phyloP scores from a whole-genome alignment of 2,888 invertebrate species.

The Strigamia transsilvanica region DNA sequence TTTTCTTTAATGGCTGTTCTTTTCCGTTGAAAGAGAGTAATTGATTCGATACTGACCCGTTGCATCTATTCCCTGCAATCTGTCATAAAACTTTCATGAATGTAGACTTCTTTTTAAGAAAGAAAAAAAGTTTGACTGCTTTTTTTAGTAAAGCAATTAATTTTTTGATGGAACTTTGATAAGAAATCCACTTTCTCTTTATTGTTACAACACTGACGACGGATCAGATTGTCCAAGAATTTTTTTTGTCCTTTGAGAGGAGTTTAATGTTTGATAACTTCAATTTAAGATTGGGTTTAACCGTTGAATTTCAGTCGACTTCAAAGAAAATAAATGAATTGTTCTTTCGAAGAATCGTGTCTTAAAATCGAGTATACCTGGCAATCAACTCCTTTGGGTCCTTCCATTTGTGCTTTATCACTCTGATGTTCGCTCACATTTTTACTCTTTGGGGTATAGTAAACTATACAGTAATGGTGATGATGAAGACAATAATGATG shows the following conservation, averaged over 20 bases:
- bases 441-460: constrained; percentile 12
- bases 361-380: background rate
- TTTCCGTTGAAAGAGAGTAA: constrained; percentile 14
- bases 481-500: constrained; percentile 23
- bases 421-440: background rate
- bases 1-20: background rate
- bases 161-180: background rate
- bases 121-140: background rate
- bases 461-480: background rate
- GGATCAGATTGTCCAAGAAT: background rate
- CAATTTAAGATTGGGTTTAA: background rate
- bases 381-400: background rate
- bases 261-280: background rate
- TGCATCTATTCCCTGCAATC: background rate
- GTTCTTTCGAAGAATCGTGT: background rate
- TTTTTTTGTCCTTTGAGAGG: background rate
- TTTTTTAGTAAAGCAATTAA: background rate
- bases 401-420: background rate
- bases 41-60: background rate
- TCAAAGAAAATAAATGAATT: constrained; percentile 2
- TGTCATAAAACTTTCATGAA: background rate
- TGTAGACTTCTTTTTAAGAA: background rate
- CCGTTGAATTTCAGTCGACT: background rate
- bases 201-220: background rate
- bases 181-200: constrained; percentile 22